Conservation (phyloP, 1,140 invertebrate genomes). For the Uloborus diversus region DNA sequence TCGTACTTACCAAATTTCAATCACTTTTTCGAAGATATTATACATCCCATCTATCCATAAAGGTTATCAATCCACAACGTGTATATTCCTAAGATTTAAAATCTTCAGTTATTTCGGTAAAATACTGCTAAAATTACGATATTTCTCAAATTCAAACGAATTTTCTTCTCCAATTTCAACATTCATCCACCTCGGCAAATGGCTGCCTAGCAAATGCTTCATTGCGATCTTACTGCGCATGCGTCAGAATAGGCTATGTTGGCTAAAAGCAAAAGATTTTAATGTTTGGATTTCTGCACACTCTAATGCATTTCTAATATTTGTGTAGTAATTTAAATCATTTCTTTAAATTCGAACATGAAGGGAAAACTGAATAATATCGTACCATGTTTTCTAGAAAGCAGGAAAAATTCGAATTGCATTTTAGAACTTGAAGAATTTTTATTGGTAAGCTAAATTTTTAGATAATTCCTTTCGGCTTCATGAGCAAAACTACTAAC, state of each 20-base stretch:
- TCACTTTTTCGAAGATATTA: conserved; percentile 39
- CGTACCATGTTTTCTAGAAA: neutral
- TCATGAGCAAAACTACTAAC: too few species aligned
- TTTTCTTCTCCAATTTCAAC: neutral
- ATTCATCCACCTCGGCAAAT: conserved; percentile 33
- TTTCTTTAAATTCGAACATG: too few species aligned
- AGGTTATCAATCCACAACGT: neutral
- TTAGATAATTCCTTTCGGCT: too few species aligned
- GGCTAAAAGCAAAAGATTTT: too few species aligned
- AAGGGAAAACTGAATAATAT: too few species aligned
- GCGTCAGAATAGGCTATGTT: neutral
- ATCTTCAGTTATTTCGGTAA: conserved; percentile 15
- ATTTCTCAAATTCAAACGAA: neutral
- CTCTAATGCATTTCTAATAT: too few species aligned
- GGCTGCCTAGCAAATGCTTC: conserved; percentile 41
- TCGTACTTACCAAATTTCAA: conserved; percentile 47
- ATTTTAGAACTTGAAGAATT: conserved; percentile 18
- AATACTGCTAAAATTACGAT: neutral
- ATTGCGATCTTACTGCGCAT: conserved; percentile 19
- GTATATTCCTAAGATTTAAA: neutral
- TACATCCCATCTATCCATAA: conserved; percentile 52
- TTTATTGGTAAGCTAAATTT: neutral
- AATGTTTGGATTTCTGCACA: too few species aligned
- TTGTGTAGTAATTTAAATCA: too few species aligned
- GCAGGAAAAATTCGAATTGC: conserved; percentile 37